Evolutionary conservation across 2,888 invertebrate genomes (phyloP).

Genomic region (Stenchaetothrips biformis): DNA sequence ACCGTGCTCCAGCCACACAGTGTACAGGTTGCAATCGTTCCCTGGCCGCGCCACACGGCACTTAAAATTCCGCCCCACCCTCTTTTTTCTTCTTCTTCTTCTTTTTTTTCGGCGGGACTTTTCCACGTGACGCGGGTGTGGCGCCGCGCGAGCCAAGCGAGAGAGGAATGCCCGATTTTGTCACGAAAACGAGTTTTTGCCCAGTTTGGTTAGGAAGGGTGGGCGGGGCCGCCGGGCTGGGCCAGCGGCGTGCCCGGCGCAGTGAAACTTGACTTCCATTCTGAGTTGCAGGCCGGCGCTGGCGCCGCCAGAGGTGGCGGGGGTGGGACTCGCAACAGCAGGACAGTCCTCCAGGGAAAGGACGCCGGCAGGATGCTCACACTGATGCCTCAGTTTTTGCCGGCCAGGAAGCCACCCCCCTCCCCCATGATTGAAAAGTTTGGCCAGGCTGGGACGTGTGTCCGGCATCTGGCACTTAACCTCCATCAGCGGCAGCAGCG

Average conservation of each 20-base stretch:
- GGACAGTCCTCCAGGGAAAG: background rate
- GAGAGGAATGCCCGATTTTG: slow-evolving; percentile 17
- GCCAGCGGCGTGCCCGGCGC: background rate
- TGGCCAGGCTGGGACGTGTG: background rate
- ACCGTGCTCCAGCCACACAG: no score
- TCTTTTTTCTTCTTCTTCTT: no score
- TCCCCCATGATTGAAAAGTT: slow-evolving; percentile 5
- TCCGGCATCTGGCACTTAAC: slow-evolving; percentile 20
- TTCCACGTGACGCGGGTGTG: background rate
- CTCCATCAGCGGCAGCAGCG: background rate
- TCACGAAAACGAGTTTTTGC: slow-evolving; percentile 17
- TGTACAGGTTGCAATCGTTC: no score
- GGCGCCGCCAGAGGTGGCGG: no score
- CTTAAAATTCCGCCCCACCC: no score
- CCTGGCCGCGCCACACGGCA: no score
- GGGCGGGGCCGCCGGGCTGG: background rate
- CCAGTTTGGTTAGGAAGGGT: background rate
- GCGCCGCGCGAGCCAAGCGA: background rate
- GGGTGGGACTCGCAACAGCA: background rate
- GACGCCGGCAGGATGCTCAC: background rate
- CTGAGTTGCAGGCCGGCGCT: slow-evolving; percentile 9
- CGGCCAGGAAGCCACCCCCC: background rate
- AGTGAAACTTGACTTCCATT: slow-evolving; percentile 4
- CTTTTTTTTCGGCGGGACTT: background rate
- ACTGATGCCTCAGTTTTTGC: background rate